Evolutionary conservation across 1,140 invertebrate genomes (phyloP), one percentile per base, ranked within the genome.

Genomic region (Drosophila pectinifera): DNA sequence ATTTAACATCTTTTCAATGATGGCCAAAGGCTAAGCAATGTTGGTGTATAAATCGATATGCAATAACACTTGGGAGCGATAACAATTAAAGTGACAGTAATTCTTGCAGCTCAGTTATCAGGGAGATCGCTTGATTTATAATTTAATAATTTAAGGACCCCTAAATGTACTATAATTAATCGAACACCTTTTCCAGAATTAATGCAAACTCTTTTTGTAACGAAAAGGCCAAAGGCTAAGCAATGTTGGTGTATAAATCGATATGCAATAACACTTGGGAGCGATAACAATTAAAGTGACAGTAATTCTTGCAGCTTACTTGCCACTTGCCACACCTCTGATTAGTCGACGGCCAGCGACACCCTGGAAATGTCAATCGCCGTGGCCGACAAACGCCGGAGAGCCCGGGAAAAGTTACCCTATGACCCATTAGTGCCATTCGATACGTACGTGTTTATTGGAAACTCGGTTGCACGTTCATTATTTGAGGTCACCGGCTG

Each of bases 361-460:
- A 41, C 13, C 26, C 49, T 20, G 31, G 13, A 20, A 77, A 48
- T 56, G 73, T 86, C 82, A 86, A 70, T 76, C 69, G 57, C 58
- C 45, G 65, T 77, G 57, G 42, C 61, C 58, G 68, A 11, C 16
- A 11, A 57, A 67, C 56, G 72, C 46, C 73, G 73, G 53, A 63
- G 45, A 63, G 45, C 49, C 24, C 49, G 24, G 53, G 28, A 77
- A 64, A 77, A 74, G 56, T 73, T 62, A 49, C 57, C 45, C 45
- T 55, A 28, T 73, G 65, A 68, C 70, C 83, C 75, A 73, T 78
- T 75, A 70, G 68, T 63, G 82, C 42, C 64, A 75, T 80, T 84
- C 54, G 80, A 73, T 77, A 68, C 42, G 82, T 75, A 85, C 82
- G 82, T 86, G 82, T 75, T 88, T 86, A 78, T 82, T 76, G 69